Evolutionary conservation across 1,140 invertebrate genomes (phyloP), one percentile per base, ranked within the genome.

Genomic region (Augochlora pura): DNA sequence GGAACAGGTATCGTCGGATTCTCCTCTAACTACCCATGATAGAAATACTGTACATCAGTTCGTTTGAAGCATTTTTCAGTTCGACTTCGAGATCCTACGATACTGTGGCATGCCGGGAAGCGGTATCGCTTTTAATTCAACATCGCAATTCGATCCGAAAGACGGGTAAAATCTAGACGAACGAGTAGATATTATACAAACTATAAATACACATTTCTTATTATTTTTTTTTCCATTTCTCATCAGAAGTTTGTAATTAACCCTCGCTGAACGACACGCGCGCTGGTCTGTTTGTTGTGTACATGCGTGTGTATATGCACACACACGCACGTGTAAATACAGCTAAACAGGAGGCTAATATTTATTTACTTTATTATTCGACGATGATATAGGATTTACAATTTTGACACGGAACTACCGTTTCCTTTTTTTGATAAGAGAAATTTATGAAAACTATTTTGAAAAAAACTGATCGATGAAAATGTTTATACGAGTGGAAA

Each of bases 21-120:
- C 38, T 46, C 38, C 32, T 68, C 79, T 85, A 85, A 85, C 74
- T 85, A 86, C 70, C 83, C 73, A 85, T 86, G 74, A 81, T 86
- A 86, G 83, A 86, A 86, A 85, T 86, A 86, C 83, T 86, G 74
- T 86, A 86, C 84, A 86, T 86, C 84, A 86, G 84, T 86, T 69
- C 81, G 27, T 74, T 80, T 68, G 54, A 66, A 80, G 72, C 59
- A n/a, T 81, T 69, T 52, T 77, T 77, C 59, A 76, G 54, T 76
- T 76, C 59, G 70, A 80, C 25, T n/a, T 25, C 49, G 5, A 14
- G 54, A 18, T 16, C 75, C 42, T n/a, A 7, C 27, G 75, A 71
- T 52, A 59, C 3, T 21, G 49, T 21, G 21, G 23, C 49, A 54
- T 69, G 5, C 54, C n/a, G 80, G 66, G 71, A 76, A 85, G 62